These are phyloP conservation scores for Tigriopus japonicus DNA, from an alignment of 1,140 invertebrate species.

Conservation along the genomic window DNA sequence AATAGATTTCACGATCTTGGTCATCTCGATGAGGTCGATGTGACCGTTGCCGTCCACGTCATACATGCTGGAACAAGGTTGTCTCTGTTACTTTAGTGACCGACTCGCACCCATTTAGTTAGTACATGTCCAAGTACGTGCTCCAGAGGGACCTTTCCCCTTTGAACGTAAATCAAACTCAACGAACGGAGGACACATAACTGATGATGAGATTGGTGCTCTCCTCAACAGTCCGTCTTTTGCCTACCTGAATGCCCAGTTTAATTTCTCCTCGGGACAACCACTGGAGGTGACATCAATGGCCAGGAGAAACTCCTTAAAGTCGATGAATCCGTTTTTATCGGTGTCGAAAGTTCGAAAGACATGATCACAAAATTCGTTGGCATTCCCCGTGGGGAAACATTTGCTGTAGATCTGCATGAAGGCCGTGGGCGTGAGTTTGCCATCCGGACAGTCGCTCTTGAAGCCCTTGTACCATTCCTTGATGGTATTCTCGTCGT, in stretches of 20 bases:
- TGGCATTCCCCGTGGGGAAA: constrained; percentile 21
- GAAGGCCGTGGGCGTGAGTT: constrained; percentile 34
- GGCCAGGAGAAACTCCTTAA: constrained; percentile 15
- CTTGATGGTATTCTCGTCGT: constrained; percentile 30
- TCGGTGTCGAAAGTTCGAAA: constrained; percentile 20
- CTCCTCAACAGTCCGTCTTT: no score
- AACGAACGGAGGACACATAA: no score
- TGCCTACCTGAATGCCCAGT: constrained; percentile 13
- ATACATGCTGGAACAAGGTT: constrained; percentile 14
- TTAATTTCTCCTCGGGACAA: constrained; percentile 12
- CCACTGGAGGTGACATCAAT: constrained; percentile 14
- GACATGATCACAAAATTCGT: constrained; percentile 19
- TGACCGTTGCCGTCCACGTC: constrained; percentile 14
- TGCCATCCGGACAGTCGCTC: constrained; percentile 37
- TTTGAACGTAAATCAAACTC: no score
- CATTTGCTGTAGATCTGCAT: constrained; percentile 36
- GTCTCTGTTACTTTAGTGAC: no score
- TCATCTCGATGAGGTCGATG: constrained; percentile 14
- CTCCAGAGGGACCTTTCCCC: no score
- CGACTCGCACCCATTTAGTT: no score
- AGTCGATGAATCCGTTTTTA: constrained; percentile 20
- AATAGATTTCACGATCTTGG: constrained; percentile 14
- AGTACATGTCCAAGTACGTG: no score
- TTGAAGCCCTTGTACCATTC: constrained; percentile 31
- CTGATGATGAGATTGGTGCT: no score